These are phyloP conservation scores for Metaphire vulgaris DNA, from an alignment of 1,140 invertebrate species.

Conservation along the genomic window DNA sequence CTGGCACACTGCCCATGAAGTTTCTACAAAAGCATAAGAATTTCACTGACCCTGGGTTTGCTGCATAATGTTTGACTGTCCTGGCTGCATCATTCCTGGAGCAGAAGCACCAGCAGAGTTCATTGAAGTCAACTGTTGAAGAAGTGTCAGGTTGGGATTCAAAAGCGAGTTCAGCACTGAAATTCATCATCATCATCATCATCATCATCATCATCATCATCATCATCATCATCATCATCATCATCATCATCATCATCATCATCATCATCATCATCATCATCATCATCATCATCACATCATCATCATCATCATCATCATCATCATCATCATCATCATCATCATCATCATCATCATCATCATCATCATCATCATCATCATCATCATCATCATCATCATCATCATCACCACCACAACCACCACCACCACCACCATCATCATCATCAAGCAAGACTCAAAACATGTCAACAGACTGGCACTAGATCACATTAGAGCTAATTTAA, in stretches of 20 bases:
- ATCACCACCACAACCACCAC: too few species aligned
- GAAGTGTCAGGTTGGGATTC: constrained; percentile 7
- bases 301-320: background rate
- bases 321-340: background rate
- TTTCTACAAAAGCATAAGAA: too few species aligned
- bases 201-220: background rate
- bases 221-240: background rate
- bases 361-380: background rate
- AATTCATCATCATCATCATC: background rate
- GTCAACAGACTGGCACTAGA: too few species aligned
- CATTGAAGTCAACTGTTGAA: constrained; percentile 11
- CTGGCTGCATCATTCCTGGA: background rate
- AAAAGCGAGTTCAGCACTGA: constrained; percentile 10
- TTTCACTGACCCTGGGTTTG: too few species aligned
- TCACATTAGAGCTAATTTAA: too few species aligned
- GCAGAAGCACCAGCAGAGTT: background rate
- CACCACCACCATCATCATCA: background rate
- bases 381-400: background rate
- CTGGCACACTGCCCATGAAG: too few species aligned
- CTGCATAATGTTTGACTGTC: background rate
- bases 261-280: background rate
- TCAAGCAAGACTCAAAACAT: background rate
- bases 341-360: background rate
- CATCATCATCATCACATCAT: too few species aligned
- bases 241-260: background rate